Evolutionary conservation across 2,797 vertebrate species (phyloP), one percentile per base, ranked within the genome.

Genomic region (Etheostoma nigrum): DNA sequence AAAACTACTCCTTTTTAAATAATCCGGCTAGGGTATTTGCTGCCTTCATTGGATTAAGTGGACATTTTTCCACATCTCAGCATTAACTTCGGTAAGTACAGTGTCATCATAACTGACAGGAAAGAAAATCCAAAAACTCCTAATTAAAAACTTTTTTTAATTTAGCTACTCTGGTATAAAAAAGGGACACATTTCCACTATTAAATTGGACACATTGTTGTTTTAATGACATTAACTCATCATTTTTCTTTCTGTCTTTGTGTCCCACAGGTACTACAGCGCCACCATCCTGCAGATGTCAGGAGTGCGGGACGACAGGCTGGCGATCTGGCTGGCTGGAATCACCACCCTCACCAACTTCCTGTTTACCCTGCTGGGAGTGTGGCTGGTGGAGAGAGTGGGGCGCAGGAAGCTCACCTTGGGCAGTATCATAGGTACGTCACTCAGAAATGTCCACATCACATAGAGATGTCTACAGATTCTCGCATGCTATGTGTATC

Each of bases 221-320:
- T 64, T 36, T 63, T 27, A 66, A 44, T 64, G 4, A 25, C 5
- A 44, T 4, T 2, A 4, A 60, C 19, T 21, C 19, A 19, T 47
- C 0, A 40, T 52, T 74, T 42, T 42, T 47, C 4, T 14, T 27
- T 33, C 2, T 33, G 2, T 57, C 48, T 58, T 59, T 86, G 68
- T 16, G 9, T 0, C 60, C 81, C 55, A 6, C 42, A 99, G 98
- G 98, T 99, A 99, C 92, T 99, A 99, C 94, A 99, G 97, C 36
- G 98, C 98, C 83, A 99, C 98, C 84, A 99, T 99, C 91, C 95
- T 99, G 86, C 98, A 99, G 95, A 99, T 99, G 98, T 98, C 98
- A 0, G 98, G 98, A 57, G 96, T 99, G 52, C 95, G 96, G 81
- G 95, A 99, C 0, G 98, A 99, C 82, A 95, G 94, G 57, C 88